Evolutionary conservation across 1,140 invertebrate genomes (phyloP).

Genomic region (Cydia fagiglandana): DNA sequence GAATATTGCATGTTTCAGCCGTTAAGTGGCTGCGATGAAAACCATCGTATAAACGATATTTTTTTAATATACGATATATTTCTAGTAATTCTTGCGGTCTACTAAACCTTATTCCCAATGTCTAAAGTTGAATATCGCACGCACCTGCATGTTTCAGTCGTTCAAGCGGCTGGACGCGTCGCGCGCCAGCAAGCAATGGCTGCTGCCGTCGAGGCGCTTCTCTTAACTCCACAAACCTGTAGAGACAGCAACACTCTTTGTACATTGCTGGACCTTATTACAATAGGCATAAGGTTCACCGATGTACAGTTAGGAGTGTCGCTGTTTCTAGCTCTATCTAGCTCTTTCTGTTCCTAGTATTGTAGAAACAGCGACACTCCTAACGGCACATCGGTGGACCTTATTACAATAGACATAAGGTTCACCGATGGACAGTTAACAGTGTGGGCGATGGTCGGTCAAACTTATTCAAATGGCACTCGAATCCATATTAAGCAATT

Average conservation of each 20-base stretch:
- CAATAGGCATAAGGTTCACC: no score
- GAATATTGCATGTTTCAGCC: no score
- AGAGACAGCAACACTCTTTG: not conserved
- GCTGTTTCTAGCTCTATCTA: no score
- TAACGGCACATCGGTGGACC: no score
- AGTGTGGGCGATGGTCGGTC: not conserved
- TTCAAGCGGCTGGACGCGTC: slow-evolving; percentile 56
- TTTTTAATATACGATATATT: no score
- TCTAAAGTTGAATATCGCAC: not conserved
- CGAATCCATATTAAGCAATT: not conserved
- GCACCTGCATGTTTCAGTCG: slow-evolving; percentile 45
- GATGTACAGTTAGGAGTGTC: no score
- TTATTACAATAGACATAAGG: no score
- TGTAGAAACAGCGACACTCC: not conserved
- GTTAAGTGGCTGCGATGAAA: no score
- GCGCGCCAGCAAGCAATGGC: slow-evolving; percentile 58
- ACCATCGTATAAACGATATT: no score
- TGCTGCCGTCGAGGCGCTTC: slow-evolving; percentile 56
- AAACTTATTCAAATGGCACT: slow-evolving; percentile 2
- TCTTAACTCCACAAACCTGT: slow-evolving; percentile 42
- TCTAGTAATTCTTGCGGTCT: not conserved
- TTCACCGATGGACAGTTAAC: no score
- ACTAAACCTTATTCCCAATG: not conserved
- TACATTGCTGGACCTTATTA: no score
- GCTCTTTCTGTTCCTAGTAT: no score